Evolutionary conservation across 2,113 vertebrate species (phyloP).

Genomic region (Seriola quinqueradiata): DNA sequence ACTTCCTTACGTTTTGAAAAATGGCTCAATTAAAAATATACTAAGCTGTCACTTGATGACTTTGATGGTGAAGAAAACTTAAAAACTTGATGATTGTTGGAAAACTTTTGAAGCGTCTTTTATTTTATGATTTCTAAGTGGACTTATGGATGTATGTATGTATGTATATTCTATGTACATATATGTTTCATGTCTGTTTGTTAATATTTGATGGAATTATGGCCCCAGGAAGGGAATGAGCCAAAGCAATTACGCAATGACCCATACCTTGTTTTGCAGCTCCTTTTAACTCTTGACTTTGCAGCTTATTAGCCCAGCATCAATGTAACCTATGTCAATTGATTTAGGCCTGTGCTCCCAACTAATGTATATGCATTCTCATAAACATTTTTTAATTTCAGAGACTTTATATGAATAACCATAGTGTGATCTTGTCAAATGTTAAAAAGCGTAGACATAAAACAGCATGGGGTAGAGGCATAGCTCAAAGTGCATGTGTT

Average conservation of each 20-base stretch:
- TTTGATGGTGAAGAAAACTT: too few species aligned
- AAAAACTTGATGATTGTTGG: too few species aligned
- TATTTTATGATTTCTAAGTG: background rate
- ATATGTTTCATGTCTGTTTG: too few species aligned
- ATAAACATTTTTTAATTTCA: background rate
- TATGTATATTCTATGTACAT: background rate
- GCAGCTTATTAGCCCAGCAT: too few species aligned
- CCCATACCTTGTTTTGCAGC: background rate
- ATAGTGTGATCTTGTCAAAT: background rate
- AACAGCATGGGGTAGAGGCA: background rate
- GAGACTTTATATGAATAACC: background rate
- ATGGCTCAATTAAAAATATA: too few species aligned
- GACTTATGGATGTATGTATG: background rate
- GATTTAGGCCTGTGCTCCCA: background rate
- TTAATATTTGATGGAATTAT: background rate
- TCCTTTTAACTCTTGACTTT: background rate
- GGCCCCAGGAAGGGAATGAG: background rate
- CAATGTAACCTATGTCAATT: background rate
- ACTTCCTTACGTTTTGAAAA: too few species aligned
- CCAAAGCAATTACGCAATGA: background rate
- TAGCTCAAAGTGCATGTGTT: constrained; percentile 32
- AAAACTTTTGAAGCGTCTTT: background rate
- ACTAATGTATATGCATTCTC: background rate
- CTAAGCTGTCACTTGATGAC: too few species aligned
- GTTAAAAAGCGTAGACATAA: constrained; percentile 1